Percentiles rank a stretch among this genome's conserved stretches.
Evolutionary conservation across 2,888 invertebrate species (phyloP).

Genomic region (Microplitis deprimator): DNA sequence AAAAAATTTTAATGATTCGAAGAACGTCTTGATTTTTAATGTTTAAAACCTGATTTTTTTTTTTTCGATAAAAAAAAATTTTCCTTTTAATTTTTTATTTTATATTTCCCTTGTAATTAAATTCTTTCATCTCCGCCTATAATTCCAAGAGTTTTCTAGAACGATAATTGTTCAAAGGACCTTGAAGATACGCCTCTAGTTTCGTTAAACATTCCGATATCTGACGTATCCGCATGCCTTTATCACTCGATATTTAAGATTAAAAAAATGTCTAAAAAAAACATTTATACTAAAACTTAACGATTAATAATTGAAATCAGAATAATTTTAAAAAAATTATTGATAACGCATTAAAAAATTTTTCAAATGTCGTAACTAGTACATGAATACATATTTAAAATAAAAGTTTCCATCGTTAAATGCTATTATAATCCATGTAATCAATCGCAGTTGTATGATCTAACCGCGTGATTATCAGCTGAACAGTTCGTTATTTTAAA

Average conservation of each 20-base stretch:
- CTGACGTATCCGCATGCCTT: constrained; percentile 12
- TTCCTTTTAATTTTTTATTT: background rate
- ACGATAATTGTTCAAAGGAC: constrained; percentile 5
- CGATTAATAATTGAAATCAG: too few species aligned
- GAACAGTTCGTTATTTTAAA: constrained; percentile 2
- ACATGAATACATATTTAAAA: too few species aligned
- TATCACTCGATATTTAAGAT: background rate
- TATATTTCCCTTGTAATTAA: background rate
- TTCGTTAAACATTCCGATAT: constrained; percentile 18
- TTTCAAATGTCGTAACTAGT: too few species aligned
- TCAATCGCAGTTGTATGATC: background rate
- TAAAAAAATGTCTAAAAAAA: background rate
- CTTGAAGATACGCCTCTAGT: constrained; percentile 15
- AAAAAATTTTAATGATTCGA: background rate
- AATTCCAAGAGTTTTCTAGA: constrained; percentile 17
- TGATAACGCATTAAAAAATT: too few species aligned
- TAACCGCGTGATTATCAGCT: background rate
- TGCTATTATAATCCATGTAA: background rate
- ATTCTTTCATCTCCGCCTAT: background rate
- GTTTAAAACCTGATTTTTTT: background rate
- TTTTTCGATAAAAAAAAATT: background rate
- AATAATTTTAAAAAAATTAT: too few species aligned
- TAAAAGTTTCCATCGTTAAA: background rate
- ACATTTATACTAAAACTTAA: background rate
- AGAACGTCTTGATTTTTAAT: background rate